Evolutionary conservation across 1,140 invertebrate species (phyloP).

Genomic region (Antheraea mylitta): DNA sequence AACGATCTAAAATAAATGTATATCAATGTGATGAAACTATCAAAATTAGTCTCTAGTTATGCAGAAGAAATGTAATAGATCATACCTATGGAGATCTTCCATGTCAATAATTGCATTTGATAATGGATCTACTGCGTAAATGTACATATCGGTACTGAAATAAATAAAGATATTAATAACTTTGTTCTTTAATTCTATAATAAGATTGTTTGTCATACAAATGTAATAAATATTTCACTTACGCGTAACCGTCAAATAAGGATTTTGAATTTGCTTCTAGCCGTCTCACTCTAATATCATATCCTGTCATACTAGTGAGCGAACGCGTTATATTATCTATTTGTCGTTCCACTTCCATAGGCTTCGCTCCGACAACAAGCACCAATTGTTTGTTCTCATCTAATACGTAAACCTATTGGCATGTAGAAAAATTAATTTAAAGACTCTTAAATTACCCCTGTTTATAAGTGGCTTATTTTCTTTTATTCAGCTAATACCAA

Average conservation of each 20-base stretch:
- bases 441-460: too few species aligned
- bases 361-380: slow-evolving; percentile 86
- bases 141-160: slow-evolving; percentile 88
- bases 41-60: not conserved
- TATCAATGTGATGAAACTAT: not conserved
- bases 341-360: slow-evolving; percentile 85
- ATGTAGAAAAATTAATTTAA: too few species aligned
- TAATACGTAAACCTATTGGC: slow-evolving; percentile 86
- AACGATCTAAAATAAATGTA: slow-evolving; percentile 77
- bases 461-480: too few species aligned
- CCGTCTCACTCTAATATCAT: slow-evolving; percentile 87
- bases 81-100: slow-evolving; percentile 87
- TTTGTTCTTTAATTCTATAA: not conserved
- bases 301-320: slow-evolving; percentile 85
- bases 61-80: slow-evolving; percentile 15
- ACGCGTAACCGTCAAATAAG: slow-evolving; percentile 82
- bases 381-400: slow-evolving; percentile 90
- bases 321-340: slow-evolving; percentile 85
- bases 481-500: too few species aligned
- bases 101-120: slow-evolving; percentile 90
- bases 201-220: not conserved
- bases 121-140: slow-evolving; percentile 90
- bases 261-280: slow-evolving; percentile 83
- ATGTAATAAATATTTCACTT: slow-evolving; percentile 64
- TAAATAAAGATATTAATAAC: slow-evolving; percentile 46